phyloP scores from a whole-genome alignment of 2,113 vertebrate genomes.

The Catagonus wagneri region DNA sequence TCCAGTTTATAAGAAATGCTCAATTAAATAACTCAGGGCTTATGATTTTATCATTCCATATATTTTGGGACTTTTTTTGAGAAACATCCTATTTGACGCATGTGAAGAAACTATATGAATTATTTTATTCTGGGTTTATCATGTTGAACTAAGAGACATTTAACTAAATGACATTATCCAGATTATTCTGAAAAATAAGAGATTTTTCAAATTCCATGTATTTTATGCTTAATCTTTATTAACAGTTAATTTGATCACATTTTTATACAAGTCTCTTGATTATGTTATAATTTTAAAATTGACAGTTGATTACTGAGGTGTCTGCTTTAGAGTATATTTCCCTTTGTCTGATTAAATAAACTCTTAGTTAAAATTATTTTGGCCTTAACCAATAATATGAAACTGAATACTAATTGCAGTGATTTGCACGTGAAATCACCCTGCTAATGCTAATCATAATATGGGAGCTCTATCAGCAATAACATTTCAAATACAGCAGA shows the following conservation, averaged over 20 bases:
- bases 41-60: not conserved
- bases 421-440: constrained; percentile 57
- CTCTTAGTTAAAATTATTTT: constrained; percentile 61
- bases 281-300: constrained; percentile 22
- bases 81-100: not conserved
- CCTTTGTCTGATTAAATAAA: constrained; percentile 57
- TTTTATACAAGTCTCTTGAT: not conserved
- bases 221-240: not conserved
- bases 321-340: constrained; percentile 30
- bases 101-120: not conserved
- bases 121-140: not conserved
- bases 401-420: constrained; percentile 55
- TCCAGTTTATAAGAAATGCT: not conserved
- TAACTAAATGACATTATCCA: not conserved
- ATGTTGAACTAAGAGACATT: not conserved
- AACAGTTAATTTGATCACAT: not conserved
- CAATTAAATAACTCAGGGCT: not conserved
- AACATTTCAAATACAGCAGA: not conserved
- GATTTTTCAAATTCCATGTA: constrained; percentile 21
- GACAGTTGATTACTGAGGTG: constrained; percentile 19
- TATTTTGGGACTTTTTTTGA: not conserved
- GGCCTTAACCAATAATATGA: constrained; percentile 62
- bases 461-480: not conserved
- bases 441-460: constrained; percentile 65
- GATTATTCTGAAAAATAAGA: constrained; percentile 37